These are phyloP conservation scores for Guaruba guarouba DNA, from an alignment of 2,113 vertebrate species.

Conservation along the genomic window DNA sequence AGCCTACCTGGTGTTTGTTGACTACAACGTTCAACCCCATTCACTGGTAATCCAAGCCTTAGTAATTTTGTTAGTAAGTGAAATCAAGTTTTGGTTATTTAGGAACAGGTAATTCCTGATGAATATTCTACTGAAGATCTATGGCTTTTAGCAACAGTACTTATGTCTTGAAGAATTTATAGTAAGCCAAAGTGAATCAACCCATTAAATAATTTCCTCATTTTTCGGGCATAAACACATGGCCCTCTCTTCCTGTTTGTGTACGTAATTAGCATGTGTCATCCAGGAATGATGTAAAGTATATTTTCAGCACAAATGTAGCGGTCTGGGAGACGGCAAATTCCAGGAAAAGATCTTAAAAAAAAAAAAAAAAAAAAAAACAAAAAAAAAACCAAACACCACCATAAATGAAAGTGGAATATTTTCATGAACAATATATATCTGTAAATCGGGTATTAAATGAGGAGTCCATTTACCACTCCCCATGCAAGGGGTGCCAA, in stretches of 20 bases:
- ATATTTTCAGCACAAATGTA: not conserved
- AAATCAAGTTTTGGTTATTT: not conserved
- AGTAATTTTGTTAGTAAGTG: not conserved
- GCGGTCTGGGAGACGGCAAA: not conserved
- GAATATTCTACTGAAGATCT: not conserved
- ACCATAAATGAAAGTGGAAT: not conserved
- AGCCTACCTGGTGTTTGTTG: not conserved
- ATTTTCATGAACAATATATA: not conserved
- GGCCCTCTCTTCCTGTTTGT: not conserved
- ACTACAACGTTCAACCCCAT: not conserved
- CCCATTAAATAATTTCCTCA: not conserved
- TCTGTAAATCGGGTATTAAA: not conserved
- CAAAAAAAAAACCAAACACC: fast-evolving
- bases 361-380: not conserved
- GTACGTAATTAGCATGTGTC: not conserved
- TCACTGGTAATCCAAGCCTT: not conserved
- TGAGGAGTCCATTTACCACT: not conserved
- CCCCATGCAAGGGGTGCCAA: not conserved
- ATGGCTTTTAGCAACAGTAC: not conserved
- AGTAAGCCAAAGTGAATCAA: conserved; percentile 8
- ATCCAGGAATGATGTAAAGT: not conserved
- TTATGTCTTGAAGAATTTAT: not conserved
- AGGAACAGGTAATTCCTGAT: not conserved
- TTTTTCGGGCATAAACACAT: not conserved
- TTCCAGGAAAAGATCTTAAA: not conserved